These are phyloP conservation scores for Pinna nobilis DNA, from an alignment of 1,140 invertebrate species.

Conservation along the genomic window DNA sequence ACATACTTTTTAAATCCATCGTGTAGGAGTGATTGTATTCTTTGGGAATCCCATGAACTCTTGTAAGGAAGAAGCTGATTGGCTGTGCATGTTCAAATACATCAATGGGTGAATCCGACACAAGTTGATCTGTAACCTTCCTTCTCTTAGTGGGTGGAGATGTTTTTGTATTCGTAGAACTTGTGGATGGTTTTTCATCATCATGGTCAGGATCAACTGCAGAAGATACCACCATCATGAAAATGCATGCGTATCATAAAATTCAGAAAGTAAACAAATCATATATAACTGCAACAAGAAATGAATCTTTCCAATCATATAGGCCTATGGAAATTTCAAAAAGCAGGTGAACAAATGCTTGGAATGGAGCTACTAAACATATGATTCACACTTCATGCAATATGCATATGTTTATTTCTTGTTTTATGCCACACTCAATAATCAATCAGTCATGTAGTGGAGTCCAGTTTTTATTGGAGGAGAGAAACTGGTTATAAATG, in stretches of 20 bases:
- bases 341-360: too few relatives aligned
- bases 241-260: too few relatives aligned
- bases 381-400: too few relatives aligned
- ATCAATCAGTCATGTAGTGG: too few relatives aligned
- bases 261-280: too few relatives aligned
- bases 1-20: conserved; percentile 66
- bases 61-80: conserved; percentile 88
- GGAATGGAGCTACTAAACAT: too few relatives aligned
- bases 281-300: background rate
- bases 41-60: conserved; percentile 71
- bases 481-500: too few relatives aligned
- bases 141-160: conserved; percentile 37
- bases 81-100: conserved; percentile 83
- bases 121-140: conserved; percentile 1
- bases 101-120: conserved; percentile 26
- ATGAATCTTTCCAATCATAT: background rate
- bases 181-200: background rate
- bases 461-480: too few relatives aligned
- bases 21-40: conserved; percentile 62
- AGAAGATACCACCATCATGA: too few relatives aligned
- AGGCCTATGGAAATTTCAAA: too few relatives aligned
- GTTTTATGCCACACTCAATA: too few relatives aligned
- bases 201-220: background rate
- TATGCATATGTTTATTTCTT: too few relatives aligned
- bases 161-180: background rate